phyloP scores from a whole-genome alignment of 2,797 vertebrate species.

The Thunnus albacares region DNA sequence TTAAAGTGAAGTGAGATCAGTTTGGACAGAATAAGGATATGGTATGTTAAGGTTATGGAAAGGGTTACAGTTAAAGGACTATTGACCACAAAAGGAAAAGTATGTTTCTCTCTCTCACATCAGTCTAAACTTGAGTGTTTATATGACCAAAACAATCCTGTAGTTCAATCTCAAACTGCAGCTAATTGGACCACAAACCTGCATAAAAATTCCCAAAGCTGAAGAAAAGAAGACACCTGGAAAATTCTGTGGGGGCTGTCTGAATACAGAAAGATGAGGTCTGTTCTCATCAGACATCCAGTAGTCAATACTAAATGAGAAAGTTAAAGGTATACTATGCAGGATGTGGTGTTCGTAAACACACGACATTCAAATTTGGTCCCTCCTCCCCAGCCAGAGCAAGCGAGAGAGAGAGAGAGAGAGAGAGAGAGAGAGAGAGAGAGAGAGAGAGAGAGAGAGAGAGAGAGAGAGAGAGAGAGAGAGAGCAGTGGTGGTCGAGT shows the following conservation, averaged over 20 bases:
- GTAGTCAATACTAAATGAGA: not conserved
- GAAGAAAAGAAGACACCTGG: not conserved
- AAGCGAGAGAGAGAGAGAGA: too few relatives aligned
- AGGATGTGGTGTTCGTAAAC: too few relatives aligned
- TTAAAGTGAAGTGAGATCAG: conserved; percentile 48
- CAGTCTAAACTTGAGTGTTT: not conserved
- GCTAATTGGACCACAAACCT: not conserved
- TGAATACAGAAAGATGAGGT: too few relatives aligned
- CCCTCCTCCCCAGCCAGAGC: too few relatives aligned
- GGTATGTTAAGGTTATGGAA: conserved; percentile 32
- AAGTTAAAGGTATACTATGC: too few relatives aligned
- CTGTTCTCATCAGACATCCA: not conserved
- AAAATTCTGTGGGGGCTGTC: not conserved
- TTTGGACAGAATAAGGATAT: conserved; percentile 58
- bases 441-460: too few relatives aligned
- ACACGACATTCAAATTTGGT: too few relatives aligned
- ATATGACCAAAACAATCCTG: too few relatives aligned
- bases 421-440: too few relatives aligned
- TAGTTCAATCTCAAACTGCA: not conserved
- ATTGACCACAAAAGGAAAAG: conserved; percentile 5
- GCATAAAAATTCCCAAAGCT: not conserved
- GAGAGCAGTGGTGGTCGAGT: too few relatives aligned
- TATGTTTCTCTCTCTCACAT: not conserved
- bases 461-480: too few relatives aligned
- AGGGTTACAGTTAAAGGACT: conserved; percentile 21